A percentile compares a stretch with the other conserved stretches of the same genome.
Evolutionary conservation across 2,888 invertebrate genomes (phyloP).

Genomic region (Phyllotreta striolata): DNA sequence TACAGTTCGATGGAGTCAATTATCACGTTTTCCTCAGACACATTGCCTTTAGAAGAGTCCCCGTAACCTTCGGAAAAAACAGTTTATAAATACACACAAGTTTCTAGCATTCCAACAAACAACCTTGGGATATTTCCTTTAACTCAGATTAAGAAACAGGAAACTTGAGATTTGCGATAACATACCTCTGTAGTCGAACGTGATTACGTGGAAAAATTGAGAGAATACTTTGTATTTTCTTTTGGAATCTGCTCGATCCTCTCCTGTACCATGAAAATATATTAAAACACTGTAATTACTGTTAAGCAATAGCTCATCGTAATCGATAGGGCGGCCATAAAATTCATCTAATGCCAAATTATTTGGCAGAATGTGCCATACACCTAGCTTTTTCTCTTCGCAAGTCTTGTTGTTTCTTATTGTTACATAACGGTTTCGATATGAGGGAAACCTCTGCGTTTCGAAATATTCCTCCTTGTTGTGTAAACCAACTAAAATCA

Average conservation of each 20-base stretch:
- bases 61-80: slow-evolving; percentile 51
- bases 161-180: slow-evolving; percentile 10
- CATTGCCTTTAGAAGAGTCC: slow-evolving; percentile 51
- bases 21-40: slow-evolving; percentile 54
- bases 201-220: slow-evolving; percentile 58
- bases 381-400: slow-evolving; percentile 61
- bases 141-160: not conserved
- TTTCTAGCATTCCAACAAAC: slow-evolving; percentile 10
- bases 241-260: slow-evolving; percentile 58
- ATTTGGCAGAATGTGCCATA: slow-evolving; percentile 82
- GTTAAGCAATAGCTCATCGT: slow-evolving; percentile 64
- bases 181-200: slow-evolving; percentile 59
- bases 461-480: slow-evolving; percentile 44
- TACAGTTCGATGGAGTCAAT: slow-evolving; percentile 55
- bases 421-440: slow-evolving; percentile 74
- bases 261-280: slow-evolving; percentile 59
- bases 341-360: slow-evolving; percentile 65
- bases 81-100: not conserved
- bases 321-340: slow-evolving; percentile 62
- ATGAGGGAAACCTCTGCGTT: slow-evolving; percentile 65
- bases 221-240: slow-evolving; percentile 79
- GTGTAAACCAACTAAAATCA: slow-evolving; percentile 47
- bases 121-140: slow-evolving; percentile 21
- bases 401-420: slow-evolving; percentile 52
- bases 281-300: slow-evolving; percentile 56